Percentiles rank a stretch among this genome's conserved stretches.
Conservation (phyloP, 2,113 vertebrate genomes). For the Toxotes chatareus region DNA sequence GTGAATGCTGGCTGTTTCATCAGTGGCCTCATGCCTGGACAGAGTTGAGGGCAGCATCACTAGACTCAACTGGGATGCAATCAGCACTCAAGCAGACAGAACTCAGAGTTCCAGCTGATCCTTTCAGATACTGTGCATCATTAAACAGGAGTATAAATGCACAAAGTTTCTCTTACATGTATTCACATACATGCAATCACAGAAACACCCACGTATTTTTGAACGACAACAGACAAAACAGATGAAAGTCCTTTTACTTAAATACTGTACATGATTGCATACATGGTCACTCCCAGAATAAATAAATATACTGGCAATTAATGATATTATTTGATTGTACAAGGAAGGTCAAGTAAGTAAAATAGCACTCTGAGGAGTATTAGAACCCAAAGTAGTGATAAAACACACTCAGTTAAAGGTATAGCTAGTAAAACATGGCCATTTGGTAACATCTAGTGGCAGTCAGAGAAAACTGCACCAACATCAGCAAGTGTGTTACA, state of each 20-base stretch:
- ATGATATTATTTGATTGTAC: not conserved
- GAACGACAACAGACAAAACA: not conserved
- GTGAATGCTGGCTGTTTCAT: conserved; percentile 42
- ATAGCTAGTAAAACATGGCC: not conserved
- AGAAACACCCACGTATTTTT: not conserved
- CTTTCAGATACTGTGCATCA: conserved; percentile 44
- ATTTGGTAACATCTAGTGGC: conserved; percentile 60
- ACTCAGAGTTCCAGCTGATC: conserved; percentile 65
- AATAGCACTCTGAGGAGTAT: not conserved
- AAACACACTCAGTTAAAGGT: not conserved
- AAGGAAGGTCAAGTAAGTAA: not conserved
- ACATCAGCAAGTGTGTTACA: not conserved
- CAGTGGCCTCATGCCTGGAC: conserved; percentile 50
- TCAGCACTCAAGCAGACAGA: conserved; percentile 61
- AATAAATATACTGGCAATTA: not conserved
- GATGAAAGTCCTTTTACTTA: not conserved
- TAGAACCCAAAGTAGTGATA: not conserved
- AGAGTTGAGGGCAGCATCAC: conserved; percentile 48
- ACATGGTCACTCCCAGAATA: not conserved
- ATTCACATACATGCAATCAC: not conserved
- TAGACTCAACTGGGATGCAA: conserved; percentile 58
- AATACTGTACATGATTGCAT: not conserved
- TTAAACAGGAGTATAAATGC: conserved; percentile 25
- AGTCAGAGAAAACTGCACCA: conserved; percentile 18
- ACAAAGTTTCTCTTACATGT: not conserved